Evolutionary conservation across 2,113 vertebrate species (phyloP).

Genomic region (Notothenia rossii): DNA sequence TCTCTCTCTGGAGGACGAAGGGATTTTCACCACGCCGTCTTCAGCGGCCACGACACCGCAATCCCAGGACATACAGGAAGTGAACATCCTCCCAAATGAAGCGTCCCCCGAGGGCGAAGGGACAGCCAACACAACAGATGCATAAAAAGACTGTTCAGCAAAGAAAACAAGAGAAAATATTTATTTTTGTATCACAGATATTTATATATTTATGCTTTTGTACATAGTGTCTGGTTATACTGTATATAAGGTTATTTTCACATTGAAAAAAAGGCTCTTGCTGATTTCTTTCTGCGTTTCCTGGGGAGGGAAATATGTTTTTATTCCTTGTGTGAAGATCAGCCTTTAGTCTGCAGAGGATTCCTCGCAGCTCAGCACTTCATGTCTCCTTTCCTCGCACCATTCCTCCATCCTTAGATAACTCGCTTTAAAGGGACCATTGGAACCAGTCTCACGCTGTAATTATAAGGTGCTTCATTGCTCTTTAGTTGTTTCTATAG

Average conservation of each 20-base stretch:
- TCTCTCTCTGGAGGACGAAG: conserved; percentile 86
- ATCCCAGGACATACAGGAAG: conserved; percentile 81
- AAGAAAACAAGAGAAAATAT: conserved; percentile 89
- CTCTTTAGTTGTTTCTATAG: conserved; percentile 59
- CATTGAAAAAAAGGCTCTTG: conserved; percentile 72
- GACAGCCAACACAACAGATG: conserved; percentile 65
- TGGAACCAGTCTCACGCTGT: conserved; percentile 49
- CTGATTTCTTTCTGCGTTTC: conserved; percentile 44
- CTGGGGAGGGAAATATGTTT: conserved; percentile 12
- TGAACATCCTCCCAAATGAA: conserved; percentile 63
- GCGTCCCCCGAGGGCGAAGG: conserved; percentile 47
- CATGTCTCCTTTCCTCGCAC: conserved; percentile 21
- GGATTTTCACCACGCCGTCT: conserved; percentile 73
- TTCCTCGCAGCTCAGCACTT: conserved; percentile 65
- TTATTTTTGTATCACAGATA: conserved; percentile 99
- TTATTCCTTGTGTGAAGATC: conserved; percentile 39
- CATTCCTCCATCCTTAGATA: conserved; percentile 51
- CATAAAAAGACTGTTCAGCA: conserved; percentile 74
- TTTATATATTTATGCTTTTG: conserved; percentile 99
- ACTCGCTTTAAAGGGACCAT: conserved; percentile 64
- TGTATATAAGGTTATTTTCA: conserved; percentile 86
- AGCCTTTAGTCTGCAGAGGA: conserved; percentile 6
- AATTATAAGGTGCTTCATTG: conserved; percentile 37
- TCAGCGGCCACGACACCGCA: conserved; percentile 72
- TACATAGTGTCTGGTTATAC: conserved; percentile 93